These are phyloP conservation scores for Trachemys scripta DNA, from an alignment of 2,113 vertebrate species.

Conservation along the genomic window DNA sequence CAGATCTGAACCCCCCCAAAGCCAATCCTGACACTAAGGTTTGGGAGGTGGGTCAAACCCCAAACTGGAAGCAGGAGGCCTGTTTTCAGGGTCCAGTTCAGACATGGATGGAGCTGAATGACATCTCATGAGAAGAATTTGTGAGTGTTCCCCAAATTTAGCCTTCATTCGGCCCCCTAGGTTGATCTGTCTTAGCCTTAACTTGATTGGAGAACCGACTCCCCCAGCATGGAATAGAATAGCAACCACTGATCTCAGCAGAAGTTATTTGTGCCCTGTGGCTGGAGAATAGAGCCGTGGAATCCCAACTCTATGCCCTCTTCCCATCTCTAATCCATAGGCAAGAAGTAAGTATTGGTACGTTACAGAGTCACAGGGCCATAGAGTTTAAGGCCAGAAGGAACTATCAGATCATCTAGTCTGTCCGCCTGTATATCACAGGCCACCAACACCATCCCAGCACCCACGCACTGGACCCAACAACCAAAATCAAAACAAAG, in stretches of 20 bases:
- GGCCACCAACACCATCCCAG: no score
- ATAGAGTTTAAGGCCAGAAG: background rate
- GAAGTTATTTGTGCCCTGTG: background rate
- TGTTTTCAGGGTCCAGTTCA: background rate
- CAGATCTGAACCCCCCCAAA: background rate
- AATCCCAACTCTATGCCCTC: background rate
- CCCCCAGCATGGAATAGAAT: background rate
- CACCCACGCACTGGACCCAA: no score
- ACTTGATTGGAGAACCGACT: background rate
- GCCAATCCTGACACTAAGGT: background rate
- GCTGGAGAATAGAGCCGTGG: background rate
- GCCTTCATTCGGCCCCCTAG: background rate
- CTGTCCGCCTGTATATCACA: no score
- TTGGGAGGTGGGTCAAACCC: background rate
- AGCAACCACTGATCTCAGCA: background rate
- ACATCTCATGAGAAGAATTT: background rate
- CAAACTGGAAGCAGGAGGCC: background rate
- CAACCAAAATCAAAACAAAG: background rate
- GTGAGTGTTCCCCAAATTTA: background rate
- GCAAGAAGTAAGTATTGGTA: background rate
- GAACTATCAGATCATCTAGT: background rate
- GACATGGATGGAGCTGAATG: background rate
- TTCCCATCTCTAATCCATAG: background rate
- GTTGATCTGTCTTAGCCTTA: background rate
- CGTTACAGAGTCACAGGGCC: background rate